These are phyloP conservation scores for Coelinius sp. DNA, from an alignment of 2,888 invertebrate genomes.

Conservation along the genomic window DNA sequence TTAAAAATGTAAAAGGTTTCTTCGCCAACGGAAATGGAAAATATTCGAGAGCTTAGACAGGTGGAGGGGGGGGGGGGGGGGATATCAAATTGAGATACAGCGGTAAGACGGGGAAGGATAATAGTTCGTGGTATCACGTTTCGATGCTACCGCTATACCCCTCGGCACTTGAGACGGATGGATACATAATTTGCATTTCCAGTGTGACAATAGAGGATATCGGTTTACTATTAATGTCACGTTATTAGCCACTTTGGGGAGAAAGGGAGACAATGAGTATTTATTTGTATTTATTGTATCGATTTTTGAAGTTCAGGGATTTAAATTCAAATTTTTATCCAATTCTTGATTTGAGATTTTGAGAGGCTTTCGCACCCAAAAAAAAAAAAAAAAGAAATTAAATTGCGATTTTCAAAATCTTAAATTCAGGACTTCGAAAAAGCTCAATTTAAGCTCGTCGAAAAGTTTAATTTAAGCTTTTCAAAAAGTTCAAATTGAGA, in stretches of 20 bases:
- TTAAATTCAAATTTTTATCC: too few species aligned
- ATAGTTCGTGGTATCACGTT: conserved; percentile 33
- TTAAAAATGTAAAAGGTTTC: not conserved
- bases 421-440: too few species aligned
- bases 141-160: conserved; percentile 11
- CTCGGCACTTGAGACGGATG: conserved; percentile 28
- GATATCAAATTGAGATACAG: conserved; percentile 17
- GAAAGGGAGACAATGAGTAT: not conserved
- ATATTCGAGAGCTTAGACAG: conserved; percentile 6
- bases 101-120: conserved; percentile 23
- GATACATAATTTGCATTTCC: conserved; percentile 26
- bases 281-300: not conserved
- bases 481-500: too few species aligned
- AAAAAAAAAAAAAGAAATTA: too few species aligned
- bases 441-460: too few species aligned
- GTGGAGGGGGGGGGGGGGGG: not conserved
- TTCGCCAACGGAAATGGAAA: not conserved
- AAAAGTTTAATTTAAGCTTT: too few species aligned
- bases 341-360: too few species aligned
- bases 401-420: too few species aligned
- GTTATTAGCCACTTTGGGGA: not conserved
- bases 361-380: too few species aligned
- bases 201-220: conserved; percentile 41
- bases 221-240: conserved; percentile 50
- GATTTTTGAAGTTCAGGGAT: too few species aligned